Conservation (phyloP, 2,888 invertebrate species). For the Pachymerium ferrugineum region DNA sequence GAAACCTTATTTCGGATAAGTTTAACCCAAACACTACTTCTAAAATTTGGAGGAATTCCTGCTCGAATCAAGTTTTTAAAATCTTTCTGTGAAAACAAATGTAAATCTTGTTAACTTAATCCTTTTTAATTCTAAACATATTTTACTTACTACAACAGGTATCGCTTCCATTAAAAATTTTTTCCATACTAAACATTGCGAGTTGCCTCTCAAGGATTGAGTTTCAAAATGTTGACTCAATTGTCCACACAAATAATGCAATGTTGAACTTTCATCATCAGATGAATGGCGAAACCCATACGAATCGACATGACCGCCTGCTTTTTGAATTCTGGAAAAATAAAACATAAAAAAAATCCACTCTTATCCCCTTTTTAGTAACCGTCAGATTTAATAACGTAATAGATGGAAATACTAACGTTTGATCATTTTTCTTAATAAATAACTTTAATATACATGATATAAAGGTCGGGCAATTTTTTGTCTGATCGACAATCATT, state of each 20-base stretch:
- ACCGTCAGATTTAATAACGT: too few relatives aligned
- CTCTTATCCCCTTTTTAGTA: too few relatives aligned
- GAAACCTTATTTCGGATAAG: conserved; percentile 52
- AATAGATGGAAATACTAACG: too few relatives aligned
- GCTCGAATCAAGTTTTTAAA: conserved; percentile 48
- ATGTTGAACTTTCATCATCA: conserved; percentile 47
- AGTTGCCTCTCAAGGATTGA: conserved; percentile 44
- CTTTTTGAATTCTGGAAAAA: conserved; percentile 43
- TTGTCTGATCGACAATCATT: too few relatives aligned
- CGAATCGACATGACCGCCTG: conserved; percentile 50
- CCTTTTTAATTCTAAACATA: not conserved
- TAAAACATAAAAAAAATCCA: not conserved
- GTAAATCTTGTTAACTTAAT: not conserved
- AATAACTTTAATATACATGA: too few relatives aligned
- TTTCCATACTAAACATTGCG: conserved; percentile 41
- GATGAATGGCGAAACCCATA: conserved; percentile 52
- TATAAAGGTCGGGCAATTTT: too few relatives aligned
- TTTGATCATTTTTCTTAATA: too few relatives aligned
- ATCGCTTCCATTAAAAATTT: conserved; percentile 29
- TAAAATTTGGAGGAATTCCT: conserved; percentile 51
- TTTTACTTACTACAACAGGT: conserved; percentile 29
- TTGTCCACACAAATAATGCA: conserved; percentile 53
- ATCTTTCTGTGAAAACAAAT: conserved; percentile 44
- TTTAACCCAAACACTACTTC: conserved; percentile 50
- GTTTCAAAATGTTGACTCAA: conserved; percentile 48